Conservation (phyloP, 1,140 invertebrate species). For the Scaptodrosophila lebanonensis region DNA sequence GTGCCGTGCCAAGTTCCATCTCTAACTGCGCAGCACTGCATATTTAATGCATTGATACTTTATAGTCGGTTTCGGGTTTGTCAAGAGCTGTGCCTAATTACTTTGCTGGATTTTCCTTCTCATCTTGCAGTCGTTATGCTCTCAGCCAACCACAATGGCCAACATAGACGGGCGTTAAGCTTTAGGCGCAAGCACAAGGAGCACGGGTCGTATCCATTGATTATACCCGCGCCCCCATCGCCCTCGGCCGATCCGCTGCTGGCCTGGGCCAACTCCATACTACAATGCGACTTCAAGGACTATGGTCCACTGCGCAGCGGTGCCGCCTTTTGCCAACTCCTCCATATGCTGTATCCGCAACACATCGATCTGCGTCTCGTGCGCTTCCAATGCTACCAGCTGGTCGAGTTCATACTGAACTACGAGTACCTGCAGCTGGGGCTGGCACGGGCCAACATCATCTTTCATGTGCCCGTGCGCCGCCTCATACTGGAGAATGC, state of each 20-base stretch:
- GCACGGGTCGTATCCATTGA: background rate
- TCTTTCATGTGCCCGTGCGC: slow-evolving; percentile 4
- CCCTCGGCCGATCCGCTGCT: slow-evolving; percentile 1
- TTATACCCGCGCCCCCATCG: background rate
- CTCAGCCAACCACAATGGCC: too few species aligned
- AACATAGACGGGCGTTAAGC: too few species aligned
- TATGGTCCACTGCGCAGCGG: background rate
- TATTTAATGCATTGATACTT: too few species aligned
- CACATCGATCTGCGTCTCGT: slow-evolving; percentile 3
- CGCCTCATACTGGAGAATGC: slow-evolving; percentile 10
- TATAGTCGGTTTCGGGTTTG: too few species aligned
- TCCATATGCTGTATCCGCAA: slow-evolving; percentile 1
- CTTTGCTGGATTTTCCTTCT: too few species aligned
- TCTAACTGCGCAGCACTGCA: too few species aligned
- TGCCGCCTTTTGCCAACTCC: slow-evolving; percentile 7
- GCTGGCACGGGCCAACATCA: slow-evolving; percentile 1
- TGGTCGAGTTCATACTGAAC: slow-evolving; percentile 6
- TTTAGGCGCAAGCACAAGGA: too few species aligned
- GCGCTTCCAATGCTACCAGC: slow-evolving; percentile 1
- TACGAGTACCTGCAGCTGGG: slow-evolving; percentile 12
- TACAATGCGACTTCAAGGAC: background rate
- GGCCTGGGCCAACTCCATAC: slow-evolving; percentile 1
- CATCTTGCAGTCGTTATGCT: too few species aligned
- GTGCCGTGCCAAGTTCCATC: too few species aligned
- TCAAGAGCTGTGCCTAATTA: too few species aligned